Evolutionary conservation across 2,888 invertebrate species (phyloP), one percentile per base, ranked within the genome.

Genomic region (Koerneria pararmatus): DNA sequence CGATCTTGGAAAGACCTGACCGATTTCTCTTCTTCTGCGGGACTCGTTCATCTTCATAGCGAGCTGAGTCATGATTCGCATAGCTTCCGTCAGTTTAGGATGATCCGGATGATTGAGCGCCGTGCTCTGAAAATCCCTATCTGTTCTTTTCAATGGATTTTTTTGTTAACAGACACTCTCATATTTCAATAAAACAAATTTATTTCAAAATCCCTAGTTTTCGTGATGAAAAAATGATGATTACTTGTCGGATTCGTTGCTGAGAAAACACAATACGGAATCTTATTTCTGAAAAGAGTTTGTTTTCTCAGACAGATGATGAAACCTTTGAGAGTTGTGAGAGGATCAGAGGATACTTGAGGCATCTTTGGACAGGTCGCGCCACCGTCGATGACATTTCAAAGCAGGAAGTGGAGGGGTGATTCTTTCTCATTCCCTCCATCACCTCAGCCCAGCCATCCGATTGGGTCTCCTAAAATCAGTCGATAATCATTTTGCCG

Each of bases 1-100:
- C n/a, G n/a, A n/a, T n/a, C n/a, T n/a, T n/a, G n/a, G n/a, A n/a
- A n/a, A 11, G 35, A 61, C 54, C 69, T 63, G 29, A 78, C 79
- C 71, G 22, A 81, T 63, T 70, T 80, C 80, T 65, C 78, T 82
- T 54, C 77, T 67, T 46, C 80, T 56, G 51, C 78, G 77, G 48
- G 74, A 77, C 46, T 80, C 80, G 69, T 82, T 81, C 81, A 80
- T 82, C 60, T 80, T 79, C 54, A 76, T 72, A 0, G 76, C 80
- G 34, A 80, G 67, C 49, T 74, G 74, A 15, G 75, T 76, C 78
- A 80, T 78, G 62, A 76, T 74, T 66, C 78, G 77, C 22, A 78
- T 59, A 1, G 79, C 74, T 59, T 80, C 80, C 64, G 75, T 63
- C 24, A 80, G 51, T 62, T 80, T 80, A 1, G 80, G 80, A 66